Evolutionary conservation across 2,113 vertebrate species (phyloP).

Genomic region (Steatornis caripensis): DNA sequence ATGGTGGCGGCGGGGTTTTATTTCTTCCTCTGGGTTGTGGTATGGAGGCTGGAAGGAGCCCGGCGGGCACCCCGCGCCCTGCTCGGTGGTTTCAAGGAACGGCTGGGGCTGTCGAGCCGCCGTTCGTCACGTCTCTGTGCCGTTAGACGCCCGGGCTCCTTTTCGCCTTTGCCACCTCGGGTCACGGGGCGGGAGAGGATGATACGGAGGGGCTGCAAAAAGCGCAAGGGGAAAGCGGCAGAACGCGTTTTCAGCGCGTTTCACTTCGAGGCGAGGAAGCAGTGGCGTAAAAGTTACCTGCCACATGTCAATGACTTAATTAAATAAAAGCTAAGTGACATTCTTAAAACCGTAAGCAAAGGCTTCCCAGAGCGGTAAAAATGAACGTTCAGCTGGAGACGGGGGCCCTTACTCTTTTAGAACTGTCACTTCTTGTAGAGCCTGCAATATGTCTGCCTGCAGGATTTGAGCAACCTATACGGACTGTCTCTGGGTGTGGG

Average conservation of each 20-base stretch:
- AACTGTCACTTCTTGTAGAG: not conserved
- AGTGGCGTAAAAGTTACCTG: not conserved
- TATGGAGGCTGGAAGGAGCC: not conserved
- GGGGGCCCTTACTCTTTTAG: not conserved
- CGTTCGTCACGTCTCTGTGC: not conserved
- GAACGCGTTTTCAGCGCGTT: not conserved
- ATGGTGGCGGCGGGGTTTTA: not conserved
- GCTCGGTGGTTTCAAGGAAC: not conserved
- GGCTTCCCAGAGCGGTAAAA: not conserved
- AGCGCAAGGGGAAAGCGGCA: not conserved
- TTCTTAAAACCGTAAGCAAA: not conserved
- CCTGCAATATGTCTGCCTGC: constrained; percentile 26
- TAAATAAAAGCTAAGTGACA: not conserved
- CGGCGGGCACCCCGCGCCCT: not conserved
- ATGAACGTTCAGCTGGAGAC: not conserved
- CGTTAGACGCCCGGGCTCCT: not conserved
- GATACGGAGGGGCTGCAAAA: not conserved
- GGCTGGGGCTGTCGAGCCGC: not conserved
- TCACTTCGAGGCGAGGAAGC: not conserved
- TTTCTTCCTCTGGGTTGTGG: not conserved
- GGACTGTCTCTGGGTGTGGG: not conserved
- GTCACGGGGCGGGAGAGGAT: not conserved
- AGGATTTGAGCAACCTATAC: not conserved
- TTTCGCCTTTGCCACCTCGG: not conserved
- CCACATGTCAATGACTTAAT: not conserved